Evolutionary conservation across 1,140 invertebrate species (phyloP).

Genomic region (Zaprionus capensis): DNA sequence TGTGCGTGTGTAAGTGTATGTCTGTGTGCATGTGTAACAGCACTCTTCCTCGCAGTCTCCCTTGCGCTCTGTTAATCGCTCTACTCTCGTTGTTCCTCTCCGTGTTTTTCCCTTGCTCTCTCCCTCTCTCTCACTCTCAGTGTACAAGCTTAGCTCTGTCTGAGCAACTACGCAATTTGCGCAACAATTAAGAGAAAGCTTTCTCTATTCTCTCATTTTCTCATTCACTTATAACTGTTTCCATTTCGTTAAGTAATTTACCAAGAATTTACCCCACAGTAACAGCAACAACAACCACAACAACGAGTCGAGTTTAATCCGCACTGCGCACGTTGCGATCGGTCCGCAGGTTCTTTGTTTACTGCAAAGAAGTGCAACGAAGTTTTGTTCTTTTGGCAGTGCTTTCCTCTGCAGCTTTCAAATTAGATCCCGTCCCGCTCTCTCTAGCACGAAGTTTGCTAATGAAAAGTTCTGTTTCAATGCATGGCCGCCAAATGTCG

Average conservation of each 20-base stretch:
- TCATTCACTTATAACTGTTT: neutral
- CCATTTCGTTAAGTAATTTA: slow-evolving; percentile 3
- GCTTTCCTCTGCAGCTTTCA: slow-evolving; percentile 67
- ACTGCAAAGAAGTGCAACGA: slow-evolving; percentile 68
- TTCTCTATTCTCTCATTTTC: neutral
- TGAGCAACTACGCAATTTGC: slow-evolving; percentile 23
- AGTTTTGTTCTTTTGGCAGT: slow-evolving; percentile 61
- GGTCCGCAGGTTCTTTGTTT: slow-evolving; percentile 76
- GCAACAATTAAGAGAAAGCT: slow-evolving; percentile 29
- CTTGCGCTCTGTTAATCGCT: neutral
- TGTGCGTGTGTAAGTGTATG: slow-evolving; percentile 5
- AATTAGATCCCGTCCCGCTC: slow-evolving; percentile 72
- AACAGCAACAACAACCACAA: neutral
- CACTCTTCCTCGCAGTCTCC: neutral
- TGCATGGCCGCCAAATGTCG: slow-evolving; percentile 35
- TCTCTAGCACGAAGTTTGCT: slow-evolving; percentile 39
- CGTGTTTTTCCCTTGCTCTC: neutral
- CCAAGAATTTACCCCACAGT: neutral
- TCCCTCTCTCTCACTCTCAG: neutral
- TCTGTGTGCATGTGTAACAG: slow-evolving; percentile 4
- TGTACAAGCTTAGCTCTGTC: slow-evolving; percentile 44
- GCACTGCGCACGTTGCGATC: slow-evolving; percentile 62
- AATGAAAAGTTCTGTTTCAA: slow-evolving; percentile 42
- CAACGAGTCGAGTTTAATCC: neutral
- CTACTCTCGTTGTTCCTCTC: neutral